Percentiles rank a stretch among this genome's conserved stretches.
phyloP scores from a whole-genome alignment of 92 coral and sea anemone genomes.

The Paramuricea clavata region DNA sequence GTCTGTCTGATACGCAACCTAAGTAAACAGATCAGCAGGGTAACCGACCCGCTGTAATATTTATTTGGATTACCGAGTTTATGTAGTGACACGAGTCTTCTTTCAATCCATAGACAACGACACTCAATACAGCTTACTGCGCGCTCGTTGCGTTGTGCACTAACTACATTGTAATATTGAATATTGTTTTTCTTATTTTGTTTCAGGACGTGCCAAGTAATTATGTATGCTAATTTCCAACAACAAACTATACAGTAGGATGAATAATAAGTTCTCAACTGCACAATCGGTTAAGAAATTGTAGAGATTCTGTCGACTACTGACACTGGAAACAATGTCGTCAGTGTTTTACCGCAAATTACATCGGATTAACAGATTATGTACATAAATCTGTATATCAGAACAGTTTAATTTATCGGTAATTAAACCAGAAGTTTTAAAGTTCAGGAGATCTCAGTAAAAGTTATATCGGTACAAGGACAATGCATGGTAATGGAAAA shows the following conservation, averaged over 20 bases:
- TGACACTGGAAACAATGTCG: neutral
- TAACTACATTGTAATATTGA: neutral
- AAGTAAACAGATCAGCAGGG: conserved; percentile 21
- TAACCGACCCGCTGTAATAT: neutral
- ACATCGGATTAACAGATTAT: neutral
- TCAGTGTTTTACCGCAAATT: conserved; percentile 11
- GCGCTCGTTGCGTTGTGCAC: conserved; percentile 1
- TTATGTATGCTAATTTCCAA: conserved; percentile 33
- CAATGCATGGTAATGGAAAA: conserved; percentile 22
- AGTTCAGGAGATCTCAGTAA: neutral
- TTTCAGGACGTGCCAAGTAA: conserved; percentile 2
- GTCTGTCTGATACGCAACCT: conserved; percentile 19
- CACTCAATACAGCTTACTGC: no score
- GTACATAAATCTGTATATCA: neutral
- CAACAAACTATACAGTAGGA: neutral
- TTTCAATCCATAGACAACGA: no score
- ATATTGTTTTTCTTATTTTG: neutral
- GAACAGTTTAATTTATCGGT: neutral
- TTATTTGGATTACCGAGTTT: neutral
- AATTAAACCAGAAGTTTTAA: neutral
- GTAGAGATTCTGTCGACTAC: neutral
- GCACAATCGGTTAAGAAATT: neutral
- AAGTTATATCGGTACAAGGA: neutral
- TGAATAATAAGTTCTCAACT: conserved; percentile 21
- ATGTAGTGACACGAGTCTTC: no score